Evolutionary conservation across 2,113 vertebrate species (phyloP).

Genomic region (Mandrillus leucophaeus): DNA sequence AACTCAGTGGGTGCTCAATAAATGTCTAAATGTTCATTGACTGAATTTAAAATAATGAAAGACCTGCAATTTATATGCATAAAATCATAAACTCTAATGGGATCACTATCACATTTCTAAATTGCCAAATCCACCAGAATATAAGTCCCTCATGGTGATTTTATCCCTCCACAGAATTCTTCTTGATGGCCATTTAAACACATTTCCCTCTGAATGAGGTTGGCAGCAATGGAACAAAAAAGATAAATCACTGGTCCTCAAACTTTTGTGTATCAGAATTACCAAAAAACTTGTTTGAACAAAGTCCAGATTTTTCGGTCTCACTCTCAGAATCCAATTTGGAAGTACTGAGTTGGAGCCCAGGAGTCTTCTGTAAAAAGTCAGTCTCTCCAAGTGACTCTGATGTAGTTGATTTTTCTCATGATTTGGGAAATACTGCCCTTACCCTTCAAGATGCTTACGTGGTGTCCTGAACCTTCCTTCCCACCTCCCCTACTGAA

Average conservation of each 20-base stretch:
- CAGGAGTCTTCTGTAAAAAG: neutral
- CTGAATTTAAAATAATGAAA: conserved; percentile 5
- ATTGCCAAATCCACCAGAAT: neutral
- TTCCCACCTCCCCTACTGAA: neutral
- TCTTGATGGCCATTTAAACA: neutral
- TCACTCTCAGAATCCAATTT: neutral
- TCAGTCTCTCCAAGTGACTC: neutral
- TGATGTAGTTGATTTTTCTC: neutral
- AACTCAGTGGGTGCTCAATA: neutral
- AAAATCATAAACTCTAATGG: neutral
- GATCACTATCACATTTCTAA: neutral
- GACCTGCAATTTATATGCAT: neutral
- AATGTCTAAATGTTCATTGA: neutral
- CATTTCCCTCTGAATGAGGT: neutral
- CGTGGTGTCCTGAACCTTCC: neutral
- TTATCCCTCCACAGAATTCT: neutral
- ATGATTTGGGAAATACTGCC: neutral
- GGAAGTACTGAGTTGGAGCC: neutral
- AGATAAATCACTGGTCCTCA: neutral
- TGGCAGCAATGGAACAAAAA: neutral
- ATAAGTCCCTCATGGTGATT: neutral
- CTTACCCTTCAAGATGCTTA: neutral
- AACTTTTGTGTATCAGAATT: neutral
- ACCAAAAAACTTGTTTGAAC: neutral
- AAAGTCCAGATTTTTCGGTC: neutral